Percentiles rank a stretch among this genome's conserved stretches.
These are phyloP conservation scores for Coelopa pilipes DNA, from an alignment of 2,888 invertebrate genomes.

Conservation along the genomic window DNA sequence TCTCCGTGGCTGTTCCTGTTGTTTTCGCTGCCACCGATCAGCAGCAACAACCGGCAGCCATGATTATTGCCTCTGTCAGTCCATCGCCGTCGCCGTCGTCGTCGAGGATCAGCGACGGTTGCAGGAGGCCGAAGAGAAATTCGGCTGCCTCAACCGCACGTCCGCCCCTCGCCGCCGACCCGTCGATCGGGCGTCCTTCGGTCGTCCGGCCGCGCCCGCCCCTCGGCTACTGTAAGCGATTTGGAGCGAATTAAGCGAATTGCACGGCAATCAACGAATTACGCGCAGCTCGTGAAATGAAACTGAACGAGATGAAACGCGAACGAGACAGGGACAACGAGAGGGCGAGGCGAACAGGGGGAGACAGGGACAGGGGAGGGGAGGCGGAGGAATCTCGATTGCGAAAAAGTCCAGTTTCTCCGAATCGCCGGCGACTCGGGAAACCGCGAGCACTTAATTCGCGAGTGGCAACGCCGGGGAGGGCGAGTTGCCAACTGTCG, in stretches of 20 bases:
- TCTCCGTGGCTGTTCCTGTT: not conserved
- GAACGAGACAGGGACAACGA: too few relatives aligned
- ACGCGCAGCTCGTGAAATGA: not conserved
- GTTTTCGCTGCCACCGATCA: not conserved
- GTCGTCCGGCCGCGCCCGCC: not conserved
- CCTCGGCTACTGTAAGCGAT: constrained; percentile 36
- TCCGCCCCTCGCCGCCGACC: too few relatives aligned
- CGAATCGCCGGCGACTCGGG: too few relatives aligned
- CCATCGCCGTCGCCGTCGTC: constrained; percentile 1
- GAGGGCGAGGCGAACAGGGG: too few relatives aligned
- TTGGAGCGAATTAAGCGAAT: constrained; percentile 38
- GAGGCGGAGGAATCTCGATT: too few relatives aligned
- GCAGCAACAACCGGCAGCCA: constrained; percentile 7
- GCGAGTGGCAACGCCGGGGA: too few relatives aligned
- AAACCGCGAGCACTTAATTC: too few relatives aligned
- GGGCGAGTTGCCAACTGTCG: too few relatives aligned
- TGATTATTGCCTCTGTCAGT: constrained; percentile 29
- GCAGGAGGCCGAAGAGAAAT: not conserved
- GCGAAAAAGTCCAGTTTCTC: too few relatives aligned
- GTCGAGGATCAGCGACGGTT: constrained; percentile 30
- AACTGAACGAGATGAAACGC: too few relatives aligned
- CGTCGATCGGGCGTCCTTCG: not conserved
- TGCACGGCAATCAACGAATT: constrained; percentile 34
- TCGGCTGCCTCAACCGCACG: not conserved
- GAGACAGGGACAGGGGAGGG: too few relatives aligned